phyloP scores from a whole-genome alignment of 2,113 vertebrate species.

The Seriola dumerili region DNA sequence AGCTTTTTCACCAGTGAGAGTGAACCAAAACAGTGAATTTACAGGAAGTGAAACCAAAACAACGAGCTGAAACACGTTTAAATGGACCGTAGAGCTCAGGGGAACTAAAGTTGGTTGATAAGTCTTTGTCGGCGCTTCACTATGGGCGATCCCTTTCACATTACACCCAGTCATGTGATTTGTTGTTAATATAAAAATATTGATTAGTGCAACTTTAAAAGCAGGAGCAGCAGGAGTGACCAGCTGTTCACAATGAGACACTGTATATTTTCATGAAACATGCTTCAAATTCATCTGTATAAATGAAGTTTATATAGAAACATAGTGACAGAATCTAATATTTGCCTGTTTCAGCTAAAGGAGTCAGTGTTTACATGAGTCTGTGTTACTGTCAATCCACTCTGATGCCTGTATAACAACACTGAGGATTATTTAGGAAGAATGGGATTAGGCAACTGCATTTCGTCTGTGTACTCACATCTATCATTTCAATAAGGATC shows the following conservation, averaged over 20 bases:
- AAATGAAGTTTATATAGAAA: background rate
- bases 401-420: conserved; percentile 27
- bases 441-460: conserved; percentile 14
- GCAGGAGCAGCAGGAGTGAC: background rate
- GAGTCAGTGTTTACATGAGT: background rate
- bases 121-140: background rate
- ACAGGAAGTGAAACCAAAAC: background rate
- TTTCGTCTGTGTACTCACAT: background rate
- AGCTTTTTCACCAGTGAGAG: background rate
- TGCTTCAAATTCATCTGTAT: background rate
- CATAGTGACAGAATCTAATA: background rate
- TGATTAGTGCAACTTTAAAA: conserved; percentile 9
- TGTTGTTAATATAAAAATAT: background rate
- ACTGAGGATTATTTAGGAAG: conserved; percentile 1
- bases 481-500: conserved; percentile 38
- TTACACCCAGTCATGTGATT: background rate
- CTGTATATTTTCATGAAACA: background rate
- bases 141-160: background rate
- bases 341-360: background rate
- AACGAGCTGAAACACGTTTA: conserved; percentile 8
- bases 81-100: background rate
- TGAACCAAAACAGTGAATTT: background rate
- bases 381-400: background rate
- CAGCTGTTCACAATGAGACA: background rate
- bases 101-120: background rate